These are phyloP conservation scores for Scomber colias DNA, from an alignment of 2,113 vertebrate species.

Conservation along the genomic window DNA sequence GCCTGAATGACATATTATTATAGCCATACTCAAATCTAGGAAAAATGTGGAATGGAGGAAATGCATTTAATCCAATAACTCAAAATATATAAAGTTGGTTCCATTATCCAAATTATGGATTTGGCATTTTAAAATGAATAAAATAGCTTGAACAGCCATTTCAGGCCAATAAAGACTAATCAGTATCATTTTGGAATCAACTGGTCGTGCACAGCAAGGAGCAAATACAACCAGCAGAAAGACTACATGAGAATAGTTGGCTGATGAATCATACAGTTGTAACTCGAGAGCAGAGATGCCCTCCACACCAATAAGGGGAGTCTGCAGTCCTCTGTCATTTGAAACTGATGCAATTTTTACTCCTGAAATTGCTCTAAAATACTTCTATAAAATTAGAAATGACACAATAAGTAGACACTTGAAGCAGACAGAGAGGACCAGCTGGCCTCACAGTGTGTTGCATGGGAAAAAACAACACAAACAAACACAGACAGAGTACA, in stretches of 20 bases:
- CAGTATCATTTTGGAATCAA: background rate
- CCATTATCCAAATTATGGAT: background rate
- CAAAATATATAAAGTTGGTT: background rate
- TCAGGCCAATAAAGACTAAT: constrained; percentile 1
- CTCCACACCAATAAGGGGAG: background rate
- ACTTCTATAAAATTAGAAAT: background rate
- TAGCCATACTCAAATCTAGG: too few species aligned
- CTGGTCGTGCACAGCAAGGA: background rate
- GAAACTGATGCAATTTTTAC: background rate
- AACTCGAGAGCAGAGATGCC: background rate
- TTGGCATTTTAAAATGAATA: background rate
- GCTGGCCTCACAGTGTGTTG: background rate
- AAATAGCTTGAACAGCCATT: background rate
- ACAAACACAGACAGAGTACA: background rate
- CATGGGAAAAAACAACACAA: background rate
- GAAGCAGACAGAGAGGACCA: background rate
- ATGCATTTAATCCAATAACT: background rate
- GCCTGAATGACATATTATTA: too few species aligned
- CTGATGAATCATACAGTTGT: background rate
- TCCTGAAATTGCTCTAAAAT: too few species aligned
- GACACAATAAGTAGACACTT: background rate
- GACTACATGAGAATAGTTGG: background rate
- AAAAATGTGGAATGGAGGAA: constrained; percentile 8
- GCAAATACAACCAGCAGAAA: background rate
- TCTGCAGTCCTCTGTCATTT: background rate